These are phyloP conservation scores for Cardiocondyla obscurior DNA, from an alignment of 1,140 invertebrate species.

Conservation along the genomic window DNA sequence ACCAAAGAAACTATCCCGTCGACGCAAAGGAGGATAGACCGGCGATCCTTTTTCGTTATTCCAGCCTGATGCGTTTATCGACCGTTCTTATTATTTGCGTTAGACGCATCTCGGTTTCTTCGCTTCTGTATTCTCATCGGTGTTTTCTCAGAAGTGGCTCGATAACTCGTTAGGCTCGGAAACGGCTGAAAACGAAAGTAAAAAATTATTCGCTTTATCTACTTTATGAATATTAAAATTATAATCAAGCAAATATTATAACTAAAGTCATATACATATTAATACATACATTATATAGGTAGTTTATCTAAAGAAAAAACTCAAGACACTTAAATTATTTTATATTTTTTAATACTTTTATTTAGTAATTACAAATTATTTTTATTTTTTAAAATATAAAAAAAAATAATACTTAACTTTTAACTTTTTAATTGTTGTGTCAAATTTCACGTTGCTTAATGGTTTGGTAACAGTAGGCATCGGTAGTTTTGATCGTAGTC, in stretches of 20 bases:
- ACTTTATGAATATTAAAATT: background rate
- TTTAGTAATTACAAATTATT: background rate
- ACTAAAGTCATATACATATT: background rate
- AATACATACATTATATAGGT: too few species aligned
- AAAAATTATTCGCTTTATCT: background rate
- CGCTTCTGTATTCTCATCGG: background rate
- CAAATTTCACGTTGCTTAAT: background rate
- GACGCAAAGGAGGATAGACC: constrained; percentile 66
- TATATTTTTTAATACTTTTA: too few species aligned
- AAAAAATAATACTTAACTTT: background rate
- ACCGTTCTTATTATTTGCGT: too few species aligned
- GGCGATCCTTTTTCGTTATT: background rate
- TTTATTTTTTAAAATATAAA: background rate
- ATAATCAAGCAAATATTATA: background rate
- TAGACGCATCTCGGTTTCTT: background rate
- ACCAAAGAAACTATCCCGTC: constrained; percentile 48
- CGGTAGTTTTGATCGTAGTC: background rate
- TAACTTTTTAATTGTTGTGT: background rate
- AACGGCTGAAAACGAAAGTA: background rate
- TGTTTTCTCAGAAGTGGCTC: background rate
- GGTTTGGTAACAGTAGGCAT: background rate
- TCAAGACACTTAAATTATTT: background rate
- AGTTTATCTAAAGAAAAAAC: background rate
- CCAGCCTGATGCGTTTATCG: background rate
- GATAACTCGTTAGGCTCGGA: background rate